Conservation (phyloP, 2,113 vertebrate species). For the Promerops cafer region DNA sequence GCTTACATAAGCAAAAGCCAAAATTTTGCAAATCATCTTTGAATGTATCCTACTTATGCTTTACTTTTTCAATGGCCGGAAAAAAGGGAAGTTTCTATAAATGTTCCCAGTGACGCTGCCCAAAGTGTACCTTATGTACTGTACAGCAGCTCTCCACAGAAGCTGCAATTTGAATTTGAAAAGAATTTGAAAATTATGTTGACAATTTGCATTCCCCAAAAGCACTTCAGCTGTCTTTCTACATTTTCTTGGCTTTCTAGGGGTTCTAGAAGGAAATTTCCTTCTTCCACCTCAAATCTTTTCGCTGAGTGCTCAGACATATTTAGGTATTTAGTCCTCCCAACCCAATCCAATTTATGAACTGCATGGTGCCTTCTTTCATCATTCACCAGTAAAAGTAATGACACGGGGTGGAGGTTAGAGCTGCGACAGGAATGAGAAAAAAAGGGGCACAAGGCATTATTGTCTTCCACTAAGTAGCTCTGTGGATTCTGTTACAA, state of each 20-base stretch:
- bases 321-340: slow-evolving; percentile 20
- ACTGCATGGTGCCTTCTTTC: not conserved
- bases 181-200: slow-evolving; percentile 37
- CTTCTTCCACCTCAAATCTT: not conserved
- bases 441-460: not conserved
- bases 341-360: not conserved
- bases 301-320: not conserved
- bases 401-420: not conserved
- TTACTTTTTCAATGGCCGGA: slow-evolving; percentile 12
- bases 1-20: slow-evolving; percentile 40
- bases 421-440: not conserved
- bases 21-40: slow-evolving; percentile 29
- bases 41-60: not conserved
- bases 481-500: not conserved
- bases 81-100: slow-evolving; percentile 30
- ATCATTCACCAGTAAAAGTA: not conserved
- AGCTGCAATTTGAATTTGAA: slow-evolving; percentile 51
- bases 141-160: slow-evolving; percentile 10
- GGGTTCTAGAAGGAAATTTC: slow-evolving; percentile 16
- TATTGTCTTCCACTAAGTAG: slow-evolving; percentile 4
- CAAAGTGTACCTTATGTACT: slow-evolving; percentile 24
- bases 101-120: slow-evolving; percentile 14
- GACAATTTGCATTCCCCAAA: slow-evolving; percentile 31
- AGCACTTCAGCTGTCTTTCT: slow-evolving; percentile 18
- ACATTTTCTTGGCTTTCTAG: not conserved